Conservation (phyloP, 2,113 vertebrate species). For the Poecilia latipinna region DNA sequence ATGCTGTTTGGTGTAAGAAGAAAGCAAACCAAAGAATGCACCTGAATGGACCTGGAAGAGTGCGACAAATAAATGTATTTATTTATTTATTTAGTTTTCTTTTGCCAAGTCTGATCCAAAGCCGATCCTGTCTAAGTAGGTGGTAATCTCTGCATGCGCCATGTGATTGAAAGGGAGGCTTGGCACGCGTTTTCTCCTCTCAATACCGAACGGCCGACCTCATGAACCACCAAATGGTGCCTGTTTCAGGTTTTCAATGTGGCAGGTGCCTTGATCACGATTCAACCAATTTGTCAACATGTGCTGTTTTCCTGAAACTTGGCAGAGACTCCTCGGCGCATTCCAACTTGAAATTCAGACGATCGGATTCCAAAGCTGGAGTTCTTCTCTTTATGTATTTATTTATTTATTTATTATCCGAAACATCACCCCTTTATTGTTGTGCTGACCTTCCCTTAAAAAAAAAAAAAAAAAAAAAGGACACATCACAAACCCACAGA, state of each 20-base stretch:
- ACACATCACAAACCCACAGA: slow-evolving; percentile 24
- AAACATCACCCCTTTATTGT: slow-evolving; percentile 30
- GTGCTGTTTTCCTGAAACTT: slow-evolving; percentile 78
- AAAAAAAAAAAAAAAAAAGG: slow-evolving; percentile 33
- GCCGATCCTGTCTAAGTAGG: slow-evolving; percentile 33
- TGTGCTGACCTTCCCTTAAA: slow-evolving; percentile 36
- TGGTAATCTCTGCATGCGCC: slow-evolving; percentile 36
- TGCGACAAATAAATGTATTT: slow-evolving; percentile 34
- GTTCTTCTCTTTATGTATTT: slow-evolving; percentile 3
- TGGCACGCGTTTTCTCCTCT: slow-evolving; percentile 64
- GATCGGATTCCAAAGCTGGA: slow-evolving; percentile 58
- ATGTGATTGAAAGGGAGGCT: slow-evolving; percentile 73
- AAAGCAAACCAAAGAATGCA: slow-evolving; percentile 17
- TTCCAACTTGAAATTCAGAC: slow-evolving; percentile 77
- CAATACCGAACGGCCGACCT: slow-evolving; percentile 70
- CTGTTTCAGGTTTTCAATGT: slow-evolving; percentile 80
- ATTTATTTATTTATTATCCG: not conserved
- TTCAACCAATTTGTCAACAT: slow-evolving; percentile 80
- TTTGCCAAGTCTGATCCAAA: slow-evolving; percentile 49
- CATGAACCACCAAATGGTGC: slow-evolving; percentile 81
- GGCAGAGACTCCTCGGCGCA: slow-evolving; percentile 71
- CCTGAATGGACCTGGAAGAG: slow-evolving; percentile 16
- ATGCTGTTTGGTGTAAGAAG: slow-evolving; percentile 2
- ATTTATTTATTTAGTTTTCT: slow-evolving; percentile 7
- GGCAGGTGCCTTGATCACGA: slow-evolving; percentile 80